Evolutionary conservation across 2,888 invertebrate genomes (phyloP).

Genomic region (Physocephala rufipes): DNA sequence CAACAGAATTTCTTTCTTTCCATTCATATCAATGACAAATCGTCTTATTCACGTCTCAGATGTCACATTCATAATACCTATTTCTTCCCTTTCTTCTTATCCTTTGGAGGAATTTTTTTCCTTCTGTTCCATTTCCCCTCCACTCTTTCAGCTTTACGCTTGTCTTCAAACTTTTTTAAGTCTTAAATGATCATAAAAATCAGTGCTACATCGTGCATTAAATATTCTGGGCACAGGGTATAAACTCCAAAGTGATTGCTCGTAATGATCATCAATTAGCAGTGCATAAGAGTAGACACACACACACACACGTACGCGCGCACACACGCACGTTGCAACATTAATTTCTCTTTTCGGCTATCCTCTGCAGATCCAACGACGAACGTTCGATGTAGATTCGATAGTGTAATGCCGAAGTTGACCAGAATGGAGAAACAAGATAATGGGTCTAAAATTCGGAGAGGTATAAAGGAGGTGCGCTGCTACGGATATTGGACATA

Average conservation of each 20-base stretch:
- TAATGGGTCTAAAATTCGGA: no score
- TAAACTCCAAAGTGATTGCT: conserved; percentile 50
- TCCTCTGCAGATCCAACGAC: neutral
- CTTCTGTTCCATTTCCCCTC: neutral
- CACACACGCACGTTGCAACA: neutral
- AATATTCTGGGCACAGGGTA: conserved; percentile 48
- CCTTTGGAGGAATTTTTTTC: neutral
- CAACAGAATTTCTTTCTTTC: neutral
- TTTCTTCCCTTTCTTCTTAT: neutral
- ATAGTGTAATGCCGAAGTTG: neutral
- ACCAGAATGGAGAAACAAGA: neutral
- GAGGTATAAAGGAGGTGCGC: no score
- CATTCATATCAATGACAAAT: conserved; percentile 8
- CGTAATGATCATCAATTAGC: conserved; percentile 51
- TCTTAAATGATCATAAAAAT: neutral
- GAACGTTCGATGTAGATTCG: neutral
- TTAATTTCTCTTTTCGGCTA: neutral
- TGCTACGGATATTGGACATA: no score
- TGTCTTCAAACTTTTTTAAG: neutral
- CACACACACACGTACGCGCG: neutral
- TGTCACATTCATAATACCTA: conserved; percentile 43
- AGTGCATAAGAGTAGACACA: conserved; percentile 9
- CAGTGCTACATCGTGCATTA: conserved; percentile 32
- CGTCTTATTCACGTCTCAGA: conserved; percentile 44
- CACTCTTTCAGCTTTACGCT: neutral